These are phyloP conservation scores for Asarcornis scutulata DNA, from an alignment of 2,113 vertebrate species.

Conservation along the genomic window DNA sequence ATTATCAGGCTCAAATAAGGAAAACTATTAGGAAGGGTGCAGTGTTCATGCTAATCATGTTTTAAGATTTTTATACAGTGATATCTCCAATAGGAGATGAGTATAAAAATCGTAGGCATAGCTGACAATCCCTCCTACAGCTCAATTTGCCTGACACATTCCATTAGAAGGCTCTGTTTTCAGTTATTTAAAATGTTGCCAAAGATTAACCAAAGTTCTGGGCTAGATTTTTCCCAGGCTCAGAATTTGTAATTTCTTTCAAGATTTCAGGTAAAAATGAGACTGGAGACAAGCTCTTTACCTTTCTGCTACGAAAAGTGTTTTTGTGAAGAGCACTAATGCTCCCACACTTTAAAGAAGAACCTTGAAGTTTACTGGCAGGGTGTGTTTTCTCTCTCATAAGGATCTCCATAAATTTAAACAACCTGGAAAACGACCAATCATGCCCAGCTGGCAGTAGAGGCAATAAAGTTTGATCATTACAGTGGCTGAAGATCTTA, in stretches of 20 bases:
- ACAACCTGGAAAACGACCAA: neutral
- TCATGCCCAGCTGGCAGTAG: neutral
- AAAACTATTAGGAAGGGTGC: constrained; percentile 8
- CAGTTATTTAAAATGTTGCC: constrained; percentile 26
- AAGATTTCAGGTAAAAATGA: constrained; percentile 2
- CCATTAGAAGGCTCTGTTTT: constrained; percentile 29
- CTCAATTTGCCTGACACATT: constrained; percentile 58
- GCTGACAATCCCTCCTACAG: constrained; percentile 59
- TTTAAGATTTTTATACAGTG: constrained; percentile 27
- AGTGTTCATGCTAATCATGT: neutral
- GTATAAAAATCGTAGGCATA: constrained; percentile 18
- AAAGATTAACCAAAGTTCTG: constrained; percentile 19
- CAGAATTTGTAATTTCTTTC: neutral
- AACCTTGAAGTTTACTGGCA: neutral
- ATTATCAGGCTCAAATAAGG: constrained; percentile 28
- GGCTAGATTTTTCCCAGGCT: neutral
- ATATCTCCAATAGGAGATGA: constrained; percentile 14
- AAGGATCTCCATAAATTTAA: neutral
- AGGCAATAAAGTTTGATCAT: neutral
- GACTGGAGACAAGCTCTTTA: neutral
- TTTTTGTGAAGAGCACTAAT: neutral
- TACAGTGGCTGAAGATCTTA: neutral
- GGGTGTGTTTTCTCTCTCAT: neutral
- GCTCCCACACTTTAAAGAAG: neutral
- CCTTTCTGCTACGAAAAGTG: neutral